Percentiles rank a stretch among this genome's conserved stretches.
These are phyloP conservation scores for Drosophila mayri DNA, from an alignment of 1,140 invertebrate species.

Conservation along the genomic window DNA sequence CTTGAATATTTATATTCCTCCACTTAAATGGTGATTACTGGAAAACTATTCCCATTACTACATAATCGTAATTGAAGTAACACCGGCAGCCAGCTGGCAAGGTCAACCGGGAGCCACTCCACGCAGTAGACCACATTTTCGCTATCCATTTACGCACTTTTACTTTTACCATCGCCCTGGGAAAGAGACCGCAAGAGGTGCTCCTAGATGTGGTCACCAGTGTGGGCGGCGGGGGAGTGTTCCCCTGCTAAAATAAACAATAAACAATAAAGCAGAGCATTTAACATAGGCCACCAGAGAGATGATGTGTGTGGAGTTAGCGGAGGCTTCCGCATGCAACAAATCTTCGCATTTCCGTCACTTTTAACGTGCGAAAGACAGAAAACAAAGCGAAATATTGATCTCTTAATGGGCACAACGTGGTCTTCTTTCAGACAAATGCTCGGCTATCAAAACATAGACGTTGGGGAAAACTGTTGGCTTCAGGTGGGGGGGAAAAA, in stretches of 20 bases:
- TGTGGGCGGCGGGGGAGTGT: background rate
- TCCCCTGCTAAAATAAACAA: conserved; percentile 17
- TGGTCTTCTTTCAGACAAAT: conserved; percentile 55
- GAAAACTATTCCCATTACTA: background rate
- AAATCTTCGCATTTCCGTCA: conserved; percentile 77
- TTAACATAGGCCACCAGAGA: conserved; percentile 46
- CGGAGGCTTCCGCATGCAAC: conserved; percentile 74
- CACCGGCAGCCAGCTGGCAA: background rate
- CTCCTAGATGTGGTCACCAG: conserved; percentile 21
- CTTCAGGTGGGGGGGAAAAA: conserved; percentile 7
- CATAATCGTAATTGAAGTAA: background rate
- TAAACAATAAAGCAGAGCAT: conserved; percentile 63
- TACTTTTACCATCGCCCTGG: background rate
- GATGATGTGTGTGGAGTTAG: conserved; percentile 16
- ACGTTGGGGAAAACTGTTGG: conserved; percentile 42
- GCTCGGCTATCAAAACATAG: conserved; percentile 35
- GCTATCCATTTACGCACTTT: conserved; percentile 28
- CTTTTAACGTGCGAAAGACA: conserved; percentile 71
- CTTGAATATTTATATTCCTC: no score
- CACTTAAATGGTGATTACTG: no score
- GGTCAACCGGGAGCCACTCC: conserved; percentile 5
- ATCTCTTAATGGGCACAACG: conserved; percentile 72
- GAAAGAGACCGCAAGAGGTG: conserved; percentile 1
- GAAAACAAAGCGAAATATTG: conserved; percentile 70
- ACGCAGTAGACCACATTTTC: conserved; percentile 13